A percentile compares a stretch with the other conserved stretches of the same genome.
Conservation (phyloP, 2,113 vertebrate genomes). For the Lamprotornis superbus region DNA sequence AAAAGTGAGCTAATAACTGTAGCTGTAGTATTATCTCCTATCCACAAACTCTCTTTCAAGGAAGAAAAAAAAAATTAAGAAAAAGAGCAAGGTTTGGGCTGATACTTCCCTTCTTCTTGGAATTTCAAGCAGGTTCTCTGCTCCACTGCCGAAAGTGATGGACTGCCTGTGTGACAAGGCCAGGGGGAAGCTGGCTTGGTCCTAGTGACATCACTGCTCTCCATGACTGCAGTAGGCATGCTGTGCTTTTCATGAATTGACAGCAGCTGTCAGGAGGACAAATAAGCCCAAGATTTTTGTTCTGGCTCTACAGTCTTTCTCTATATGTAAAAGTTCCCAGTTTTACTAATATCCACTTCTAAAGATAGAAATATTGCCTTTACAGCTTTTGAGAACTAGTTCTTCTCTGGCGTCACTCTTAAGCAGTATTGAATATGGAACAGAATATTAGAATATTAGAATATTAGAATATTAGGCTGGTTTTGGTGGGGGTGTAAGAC, state of each 20-base stretch:
- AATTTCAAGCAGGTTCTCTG: neutral
- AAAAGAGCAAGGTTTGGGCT: fast-evolving
- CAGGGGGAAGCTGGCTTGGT: neutral
- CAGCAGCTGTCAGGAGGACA: neutral
- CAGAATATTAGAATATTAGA: neutral
- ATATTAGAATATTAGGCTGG: neutral
- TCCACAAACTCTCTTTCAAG: neutral
- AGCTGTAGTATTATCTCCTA: neutral
- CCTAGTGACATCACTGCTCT: neutral
- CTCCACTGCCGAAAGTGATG: neutral
- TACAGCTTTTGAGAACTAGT: neutral
- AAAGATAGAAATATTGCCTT: neutral
- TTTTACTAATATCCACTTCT: neutral
- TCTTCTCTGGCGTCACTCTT: neutral
- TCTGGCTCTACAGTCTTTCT: neutral
- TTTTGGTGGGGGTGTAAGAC: neutral
- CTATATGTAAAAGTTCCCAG: neutral
- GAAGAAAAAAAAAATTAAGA: neutral
- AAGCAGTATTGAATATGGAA: neutral
- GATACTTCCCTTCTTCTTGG: neutral
- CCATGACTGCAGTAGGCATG: fast-evolving
- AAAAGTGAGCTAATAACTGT: neutral
- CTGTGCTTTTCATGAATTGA: neutral
- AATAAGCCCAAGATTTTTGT: neutral
- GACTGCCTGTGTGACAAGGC: neutral